Evolutionary conservation across 1,140 invertebrate species (phyloP).

Genomic region (Vollenhovia emeryi): DNA sequence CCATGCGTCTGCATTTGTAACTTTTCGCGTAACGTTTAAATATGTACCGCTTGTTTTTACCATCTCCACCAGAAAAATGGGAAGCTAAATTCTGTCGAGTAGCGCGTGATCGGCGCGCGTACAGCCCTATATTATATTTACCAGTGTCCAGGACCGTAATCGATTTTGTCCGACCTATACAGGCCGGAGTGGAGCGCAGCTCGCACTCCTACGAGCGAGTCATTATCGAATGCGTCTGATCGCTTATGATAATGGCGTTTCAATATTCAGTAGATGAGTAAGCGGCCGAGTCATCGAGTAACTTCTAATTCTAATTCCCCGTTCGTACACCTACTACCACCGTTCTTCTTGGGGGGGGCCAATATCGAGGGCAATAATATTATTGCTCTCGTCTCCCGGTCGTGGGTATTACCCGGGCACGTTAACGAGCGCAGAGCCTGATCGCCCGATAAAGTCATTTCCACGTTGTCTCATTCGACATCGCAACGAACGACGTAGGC

Average conservation of each 20-base stretch:
- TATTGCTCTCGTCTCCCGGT: conserved; percentile 25
- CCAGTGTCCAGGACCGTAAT: conserved; percentile 10
- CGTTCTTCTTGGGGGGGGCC: background rate
- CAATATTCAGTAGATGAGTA: conserved; percentile 68
- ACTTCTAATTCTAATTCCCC: conserved; percentile 62
- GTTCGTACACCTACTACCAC: conserved; percentile 53
- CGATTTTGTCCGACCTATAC: conserved; percentile 17
- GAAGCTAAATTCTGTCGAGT: background rate
- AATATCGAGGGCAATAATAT: conserved; percentile 52
- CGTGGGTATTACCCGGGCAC: background rate
- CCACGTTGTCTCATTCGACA: background rate
- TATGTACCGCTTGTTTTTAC: background rate
- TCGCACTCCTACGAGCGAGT: conserved; percentile 13
- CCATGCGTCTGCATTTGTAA: background rate
- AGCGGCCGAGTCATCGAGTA: conserved; percentile 64
- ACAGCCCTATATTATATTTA: background rate
- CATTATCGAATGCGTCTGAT: conserved; percentile 50
- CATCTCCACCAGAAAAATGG: background rate
- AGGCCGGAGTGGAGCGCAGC: background rate
- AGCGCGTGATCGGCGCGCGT: background rate
- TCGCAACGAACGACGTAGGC: background rate
- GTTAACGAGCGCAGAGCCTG: conserved; percentile 2
- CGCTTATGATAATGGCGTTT: conserved; percentile 53
- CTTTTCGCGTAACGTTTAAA: background rate
- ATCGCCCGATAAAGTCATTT: conserved; percentile 23